Evolutionary conservation across 2,888 invertebrate genomes (phyloP).

Genomic region (Megamerina dolium): DNA sequence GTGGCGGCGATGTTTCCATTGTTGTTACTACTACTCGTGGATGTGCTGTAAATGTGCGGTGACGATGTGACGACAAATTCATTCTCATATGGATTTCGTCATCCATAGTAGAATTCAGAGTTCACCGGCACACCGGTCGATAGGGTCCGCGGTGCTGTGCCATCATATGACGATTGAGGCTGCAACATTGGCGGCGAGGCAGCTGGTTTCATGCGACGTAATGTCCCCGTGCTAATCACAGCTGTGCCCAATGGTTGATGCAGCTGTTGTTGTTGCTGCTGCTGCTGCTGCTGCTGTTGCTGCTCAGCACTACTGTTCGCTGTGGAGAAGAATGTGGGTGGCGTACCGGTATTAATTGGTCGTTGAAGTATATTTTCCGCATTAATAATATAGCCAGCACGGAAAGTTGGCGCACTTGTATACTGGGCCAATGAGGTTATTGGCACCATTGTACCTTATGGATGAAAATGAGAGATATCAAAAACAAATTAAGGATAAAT

Average conservation of each 20-base stretch:
- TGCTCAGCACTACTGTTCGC: conserved; percentile 4
- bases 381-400: conserved; percentile 43
- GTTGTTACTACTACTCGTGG: too few species aligned
- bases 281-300: conserved; percentile 8
- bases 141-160: conserved; percentile 46
- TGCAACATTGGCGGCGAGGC: conserved; percentile 27
- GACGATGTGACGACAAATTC: too few species aligned
- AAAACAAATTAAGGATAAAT: too few species aligned
- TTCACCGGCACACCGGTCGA: conserved; percentile 46
- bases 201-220: conserved; percentile 18
- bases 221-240: conserved; percentile 12
- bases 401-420: conserved; percentile 44
- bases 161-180: conserved; percentile 43
- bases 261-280: conserved; percentile 24
- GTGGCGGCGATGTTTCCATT: conserved; percentile 19
- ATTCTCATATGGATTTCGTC: conserved; percentile 32
- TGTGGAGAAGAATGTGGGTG: conserved; percentile 27
- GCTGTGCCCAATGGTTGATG: conserved; percentile 2
- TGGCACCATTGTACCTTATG: conserved; percentile 44
- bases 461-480: too few species aligned
- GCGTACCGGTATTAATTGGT: conserved; percentile 35
- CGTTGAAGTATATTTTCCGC: conserved; percentile 40
- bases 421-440: conserved; percentile 44
- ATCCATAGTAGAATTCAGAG: conserved; percentile 48
- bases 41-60: too few species aligned